Conservation (phyloP, 2,888 invertebrate genomes). For the Drosophila acutilabella region DNA sequence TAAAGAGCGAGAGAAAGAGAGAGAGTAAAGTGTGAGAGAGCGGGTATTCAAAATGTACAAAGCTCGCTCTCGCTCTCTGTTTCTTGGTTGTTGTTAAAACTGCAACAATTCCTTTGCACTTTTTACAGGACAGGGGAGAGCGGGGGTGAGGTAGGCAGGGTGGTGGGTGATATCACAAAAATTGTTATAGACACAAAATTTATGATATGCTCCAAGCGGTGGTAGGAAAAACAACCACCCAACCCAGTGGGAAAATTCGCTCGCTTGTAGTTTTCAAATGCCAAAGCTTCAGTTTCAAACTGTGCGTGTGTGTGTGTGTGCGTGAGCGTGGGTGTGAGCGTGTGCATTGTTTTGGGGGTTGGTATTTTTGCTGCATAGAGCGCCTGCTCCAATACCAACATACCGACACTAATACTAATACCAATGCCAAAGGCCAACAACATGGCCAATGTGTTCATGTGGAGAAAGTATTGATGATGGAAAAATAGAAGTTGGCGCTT, state of each 20-base stretch:
- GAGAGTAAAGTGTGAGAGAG: conserved; percentile 20
- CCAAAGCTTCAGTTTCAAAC: conserved; percentile 49
- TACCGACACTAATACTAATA: conserved; percentile 44
- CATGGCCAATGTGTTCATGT: conserved; percentile 41
- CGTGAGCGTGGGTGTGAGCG: conserved; percentile 50
- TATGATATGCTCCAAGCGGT: conserved; percentile 68
- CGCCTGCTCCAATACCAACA: conserved; percentile 68
- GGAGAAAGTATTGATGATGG: conserved; percentile 72
- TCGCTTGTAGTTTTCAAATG: conserved; percentile 72
- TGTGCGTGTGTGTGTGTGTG: conserved; percentile 26
- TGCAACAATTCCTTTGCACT: conserved; percentile 78
- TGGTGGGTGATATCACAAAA: conserved; percentile 56
- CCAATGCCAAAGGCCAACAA: conserved; percentile 37
- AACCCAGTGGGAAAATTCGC: conserved; percentile 49
- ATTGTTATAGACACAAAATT: conserved; percentile 79
- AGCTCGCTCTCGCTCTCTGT: conserved; percentile 26
- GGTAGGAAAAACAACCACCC: conserved; percentile 70
- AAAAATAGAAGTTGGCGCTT: conserved; percentile 80
- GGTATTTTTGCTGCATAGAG: conserved; percentile 72
- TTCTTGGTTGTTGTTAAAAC: conserved; percentile 50
- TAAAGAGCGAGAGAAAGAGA: conserved; percentile 20
- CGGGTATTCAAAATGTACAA: conserved; percentile 24
- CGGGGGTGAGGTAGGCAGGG: conserved; percentile 1
- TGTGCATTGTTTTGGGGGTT: conserved; percentile 76
- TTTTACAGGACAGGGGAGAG: conserved; percentile 36